Percentiles rank a stretch among this genome's conserved stretches.
phyloP scores from a whole-genome alignment of 2,888 invertebrate species.

The Tipula helvola region DNA sequence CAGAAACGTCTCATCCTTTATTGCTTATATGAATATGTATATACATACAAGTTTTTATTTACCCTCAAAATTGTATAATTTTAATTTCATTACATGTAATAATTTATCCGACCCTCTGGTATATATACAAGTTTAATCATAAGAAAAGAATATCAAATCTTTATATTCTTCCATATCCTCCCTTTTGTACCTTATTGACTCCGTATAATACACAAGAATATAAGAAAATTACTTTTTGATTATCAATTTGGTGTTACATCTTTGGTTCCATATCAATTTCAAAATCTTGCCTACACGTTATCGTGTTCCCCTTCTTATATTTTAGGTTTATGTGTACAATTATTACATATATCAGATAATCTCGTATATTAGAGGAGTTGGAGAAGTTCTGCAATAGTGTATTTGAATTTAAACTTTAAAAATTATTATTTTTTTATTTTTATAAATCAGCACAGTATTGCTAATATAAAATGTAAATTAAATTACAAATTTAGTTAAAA shows the following conservation, averaged over 20 bases:
- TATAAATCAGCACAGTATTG: too few species aligned
- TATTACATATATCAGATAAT: neutral
- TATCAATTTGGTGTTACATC: neutral
- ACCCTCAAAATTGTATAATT: neutral
- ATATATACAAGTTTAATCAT: neutral
- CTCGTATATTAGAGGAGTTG: neutral
- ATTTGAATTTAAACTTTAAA: too few species aligned
- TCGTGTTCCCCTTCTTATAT: neutral
- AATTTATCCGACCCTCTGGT: neutral
- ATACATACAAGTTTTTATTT: neutral
- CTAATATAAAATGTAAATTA: too few species aligned
- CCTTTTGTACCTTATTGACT: neutral
- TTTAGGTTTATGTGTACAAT: neutral
- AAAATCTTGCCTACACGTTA: neutral
- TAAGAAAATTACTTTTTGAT: neutral
- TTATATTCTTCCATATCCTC: neutral
- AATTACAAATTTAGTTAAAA: too few species aligned
- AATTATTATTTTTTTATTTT: too few species aligned
- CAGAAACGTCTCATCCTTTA: neutral
- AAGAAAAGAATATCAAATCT: neutral
- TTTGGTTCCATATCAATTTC: neutral
- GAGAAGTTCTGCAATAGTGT: too few species aligned
- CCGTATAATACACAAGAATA: neutral
- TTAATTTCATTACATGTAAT: neutral
- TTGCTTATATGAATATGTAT: neutral